Evolutionary conservation across 1,140 invertebrate species (phyloP), one percentile per base, ranked within the genome.

Genomic region (Tetragonula clypearis): DNA sequence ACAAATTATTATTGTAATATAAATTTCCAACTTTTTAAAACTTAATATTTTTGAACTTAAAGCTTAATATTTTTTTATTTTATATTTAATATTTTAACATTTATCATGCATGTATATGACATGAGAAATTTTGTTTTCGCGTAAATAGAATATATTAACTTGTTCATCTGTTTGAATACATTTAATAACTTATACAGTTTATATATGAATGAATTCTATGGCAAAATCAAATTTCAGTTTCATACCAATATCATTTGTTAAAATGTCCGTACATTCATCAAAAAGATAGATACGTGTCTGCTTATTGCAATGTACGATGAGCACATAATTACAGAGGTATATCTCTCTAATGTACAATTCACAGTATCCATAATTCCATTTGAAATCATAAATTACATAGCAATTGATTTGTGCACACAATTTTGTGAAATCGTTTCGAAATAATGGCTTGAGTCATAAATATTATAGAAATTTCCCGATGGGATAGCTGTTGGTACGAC

Each of bases 361-460:
- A 49, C 41, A 6, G 41, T 30, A 71, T 79, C 77, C 49, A 79
- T 79, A 79, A 65, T 74, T 82, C 26, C n/a, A 21, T 49, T 15
- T 19, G 14, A 53, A 62, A 23, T 71, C 69, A 49, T 82, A 82
- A 82, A 82, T 82, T 74, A 74, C 35, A 26, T 15, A 65, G 72
- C 69, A 82, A 82, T 82, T 82, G 79, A 82, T 82, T 82, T 82
- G 79, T 65, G 60, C 30, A 58, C 78, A 74, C 56, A 65, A 82
- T 73, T 82, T 82, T 74, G 69, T 21, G 19, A 19, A 60, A 21
- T 26, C 69, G 21, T n/a, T 35, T 30, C n/a, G n/a, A 74, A 81
- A 81, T 81, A 81, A 81, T 74, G 26, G 79, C n/a, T 30, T 2
- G 41, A n/a, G n/a, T n/a, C 71, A 17, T 82, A 82, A 74, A 82